These are phyloP conservation scores for Cephalopterus ornatus DNA, from an alignment of 2,113 vertebrate species.

Conservation along the genomic window DNA sequence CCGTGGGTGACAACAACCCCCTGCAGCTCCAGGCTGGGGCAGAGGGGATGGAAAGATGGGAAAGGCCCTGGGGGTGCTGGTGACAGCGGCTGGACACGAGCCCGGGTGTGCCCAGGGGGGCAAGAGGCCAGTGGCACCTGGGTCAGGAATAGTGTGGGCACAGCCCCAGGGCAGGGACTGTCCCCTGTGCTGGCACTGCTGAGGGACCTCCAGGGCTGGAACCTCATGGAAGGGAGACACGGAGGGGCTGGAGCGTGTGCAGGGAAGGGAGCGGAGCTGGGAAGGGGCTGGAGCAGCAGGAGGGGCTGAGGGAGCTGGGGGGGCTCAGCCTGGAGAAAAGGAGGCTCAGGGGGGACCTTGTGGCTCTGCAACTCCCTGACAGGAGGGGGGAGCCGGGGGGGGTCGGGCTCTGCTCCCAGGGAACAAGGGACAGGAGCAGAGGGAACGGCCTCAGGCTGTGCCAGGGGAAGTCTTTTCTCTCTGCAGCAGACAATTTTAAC, in stretches of 20 bases:
- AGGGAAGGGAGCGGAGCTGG: background rate
- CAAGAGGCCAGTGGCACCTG: background rate
- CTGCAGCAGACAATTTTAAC: background rate
- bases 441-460: rapidly evolving
- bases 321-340: background rate
- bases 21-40: background rate
- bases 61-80: background rate
- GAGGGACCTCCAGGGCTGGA: background rate
- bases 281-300: background rate
- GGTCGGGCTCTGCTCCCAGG: background rate
- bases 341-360: background rate
- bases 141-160: background rate
- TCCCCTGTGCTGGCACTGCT: background rate
- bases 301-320: background rate
- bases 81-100: background rate
- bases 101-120: background rate
- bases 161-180: background rate
- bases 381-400: background rate
- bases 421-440: background rate
- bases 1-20: background rate
- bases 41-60: background rate
- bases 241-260: background rate
- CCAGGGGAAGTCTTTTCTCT: background rate
- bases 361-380: background rate
- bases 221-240: background rate